phyloP scores from a whole-genome alignment of 2,113 vertebrate genomes.

The Noturus placidus region DNA sequence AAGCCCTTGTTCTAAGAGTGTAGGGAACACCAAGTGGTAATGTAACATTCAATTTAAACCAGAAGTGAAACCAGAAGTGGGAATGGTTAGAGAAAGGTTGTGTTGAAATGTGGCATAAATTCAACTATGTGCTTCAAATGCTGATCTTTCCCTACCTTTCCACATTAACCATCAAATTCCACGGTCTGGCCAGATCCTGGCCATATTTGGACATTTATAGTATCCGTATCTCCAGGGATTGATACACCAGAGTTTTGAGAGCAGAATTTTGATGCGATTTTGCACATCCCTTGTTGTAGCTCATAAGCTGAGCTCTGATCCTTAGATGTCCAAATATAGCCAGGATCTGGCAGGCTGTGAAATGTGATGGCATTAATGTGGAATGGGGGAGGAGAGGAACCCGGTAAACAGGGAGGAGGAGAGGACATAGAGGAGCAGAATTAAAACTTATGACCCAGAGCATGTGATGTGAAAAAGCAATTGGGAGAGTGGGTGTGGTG shows the following conservation, averaged over 20 bases:
- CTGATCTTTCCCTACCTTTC: not conserved
- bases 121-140: not conserved
- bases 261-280: slow-evolving; percentile 15
- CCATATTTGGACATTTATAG: slow-evolving; percentile 62
- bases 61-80: slow-evolving; percentile 21
- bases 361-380: slow-evolving; percentile 45
- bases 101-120: not conserved
- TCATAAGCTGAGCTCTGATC: slow-evolving; percentile 13
- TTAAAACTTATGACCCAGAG: not conserved
- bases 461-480: not conserved
- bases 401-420: not conserved
- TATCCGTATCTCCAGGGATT: slow-evolving; percentile 6
- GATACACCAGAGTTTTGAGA: slow-evolving; percentile 8
- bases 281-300: slow-evolving; percentile 5
- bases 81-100: not conserved
- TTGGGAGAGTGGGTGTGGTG: not conserved
- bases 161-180: slow-evolving; percentile 42
- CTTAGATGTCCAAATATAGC: slow-evolving; percentile 64
- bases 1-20: not conserved
- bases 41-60: not conserved
- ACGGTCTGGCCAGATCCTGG: slow-evolving; percentile 22
- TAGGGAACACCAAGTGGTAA: not conserved
- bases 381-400: not conserved
- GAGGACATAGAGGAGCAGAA: not conserved
- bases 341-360: slow-evolving; percentile 32